Base-by-base conservation (phyloP, 1,140 invertebrate species). In the Theocolax elegans region DNA sequence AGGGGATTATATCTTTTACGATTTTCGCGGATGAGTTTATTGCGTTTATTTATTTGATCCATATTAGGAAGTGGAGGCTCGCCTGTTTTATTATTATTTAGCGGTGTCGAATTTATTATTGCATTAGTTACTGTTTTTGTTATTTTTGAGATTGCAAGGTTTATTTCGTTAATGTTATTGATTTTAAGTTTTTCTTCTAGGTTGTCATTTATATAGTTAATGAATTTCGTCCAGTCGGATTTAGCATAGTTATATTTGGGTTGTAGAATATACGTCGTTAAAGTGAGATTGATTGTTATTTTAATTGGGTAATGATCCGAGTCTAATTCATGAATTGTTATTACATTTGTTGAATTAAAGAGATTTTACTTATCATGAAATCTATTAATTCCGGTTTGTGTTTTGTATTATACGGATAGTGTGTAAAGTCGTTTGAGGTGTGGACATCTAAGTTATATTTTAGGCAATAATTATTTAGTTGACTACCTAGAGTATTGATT, bases 21-120 rank as follows among this genome's bases (percentile, higher is more conserved):
- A 23, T 56, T 51, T 29, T 27, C 17, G 15, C 48, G 40, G 19
- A 8, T 68, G 10, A 59, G 42, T 13, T 23, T 51, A 25, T 68
- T 68, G 49, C 46, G 12, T 40, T 46, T 9, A 4, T 68, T 68
- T 7, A 68, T 60, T 13, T 48, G 53, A n/a, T 6, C 19, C 27
- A 17, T n/a, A 15, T 60, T 17, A 9, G 67, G 67, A 6, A 60
- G 44, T 25, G 21, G 3, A 4, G n/a, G 9, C 12, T 15, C n/a
- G 1, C 13, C 15, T 13, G 13, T 46, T 13, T 59, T 19, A 13
- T 25, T 25, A 44, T 21, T 44, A 25, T 46, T 68, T 31, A 46
- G 15, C 31, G 54, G 67, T 13, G 53, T 60, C 9, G 56, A 44
- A 6, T 25, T 31, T 13, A 31, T 13, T 10, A 68, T 60, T 42